Evolutionary conservation across 2,888 invertebrate genomes (phyloP), one percentile per base, ranked within the genome.

Genomic region (Plagodis pulveraria): DNA sequence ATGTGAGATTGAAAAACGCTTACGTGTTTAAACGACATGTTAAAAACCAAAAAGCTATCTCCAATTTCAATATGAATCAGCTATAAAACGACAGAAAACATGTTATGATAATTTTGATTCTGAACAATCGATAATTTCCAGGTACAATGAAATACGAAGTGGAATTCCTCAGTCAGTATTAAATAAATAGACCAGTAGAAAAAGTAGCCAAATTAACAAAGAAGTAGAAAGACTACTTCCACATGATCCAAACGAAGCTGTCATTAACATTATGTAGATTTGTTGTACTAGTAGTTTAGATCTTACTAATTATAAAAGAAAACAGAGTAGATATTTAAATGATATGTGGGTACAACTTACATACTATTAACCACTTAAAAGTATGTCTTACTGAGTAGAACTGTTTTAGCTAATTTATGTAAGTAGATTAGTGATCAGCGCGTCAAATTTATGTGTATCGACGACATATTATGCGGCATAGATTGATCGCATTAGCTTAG

Each of bases 81-180:
- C 22, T 22, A 22, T 22, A 22, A n/a, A n/a, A 22, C 22, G 22
- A 22, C 22, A 22, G 22, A 22, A 22, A 22, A 22, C 5, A 9
- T 36, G 36, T 54, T 52, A 47, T 35, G 34, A 47, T n/a, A 43
- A 36, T 44, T 43, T 51, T 51, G 36, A 45, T 52, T 45, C 47
- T 50, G 42, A 59, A 46, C 12, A 34, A 45, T 36, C 41, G 50
- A 61, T 59, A 22, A 40, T 77, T 90, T 86, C 56, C 89, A 89
- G 89, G 83, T 86, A 81, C 56, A 52, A 65, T 89, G 74, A 78
- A 73, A 66, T 89, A 88, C 77, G 63, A 73, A 67, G 58, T 89
- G 84, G 80, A 85, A 51, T 77, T 82, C 52, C 66, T 72, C 70
- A 87, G 89, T 89, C 87, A 87, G 88, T 89, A 87, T 76, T 74